Conservation (phyloP, 2,113 vertebrate species). For the Caretta caretta region DNA sequence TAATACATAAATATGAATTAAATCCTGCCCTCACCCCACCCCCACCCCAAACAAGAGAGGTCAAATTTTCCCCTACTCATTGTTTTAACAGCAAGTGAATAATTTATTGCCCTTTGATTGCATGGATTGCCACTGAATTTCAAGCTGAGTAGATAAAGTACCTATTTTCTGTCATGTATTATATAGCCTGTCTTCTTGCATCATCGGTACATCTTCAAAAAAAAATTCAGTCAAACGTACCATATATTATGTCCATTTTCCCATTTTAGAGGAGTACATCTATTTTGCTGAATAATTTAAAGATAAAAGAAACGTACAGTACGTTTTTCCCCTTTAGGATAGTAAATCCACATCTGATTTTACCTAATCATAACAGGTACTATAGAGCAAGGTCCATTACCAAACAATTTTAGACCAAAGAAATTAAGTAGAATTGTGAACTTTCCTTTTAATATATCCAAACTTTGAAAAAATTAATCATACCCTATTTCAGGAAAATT, state of each 20-base stretch:
- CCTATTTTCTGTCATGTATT: slow-evolving; percentile 10
- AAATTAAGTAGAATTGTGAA: background rate
- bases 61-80: background rate
- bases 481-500: background rate
- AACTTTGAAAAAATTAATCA: background rate
- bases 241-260: background rate
- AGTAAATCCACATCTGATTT: background rate
- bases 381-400: background rate
- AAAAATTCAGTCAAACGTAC: background rate
- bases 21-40: background rate
- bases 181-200: background rate
- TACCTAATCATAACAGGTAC: background rate
- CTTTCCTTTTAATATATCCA: background rate
- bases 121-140: background rate
- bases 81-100: background rate
- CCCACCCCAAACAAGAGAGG: background rate
- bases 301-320: background rate
- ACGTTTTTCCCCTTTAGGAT: background rate
- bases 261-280: background rate
- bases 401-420: background rate
- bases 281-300: background rate
- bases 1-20: background rate
- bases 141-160: background rate
- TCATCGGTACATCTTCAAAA: background rate
- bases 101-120: background rate